phyloP scores from a whole-genome alignment of 2,888 invertebrate genomes.

The Leucozona laternaria region DNA sequence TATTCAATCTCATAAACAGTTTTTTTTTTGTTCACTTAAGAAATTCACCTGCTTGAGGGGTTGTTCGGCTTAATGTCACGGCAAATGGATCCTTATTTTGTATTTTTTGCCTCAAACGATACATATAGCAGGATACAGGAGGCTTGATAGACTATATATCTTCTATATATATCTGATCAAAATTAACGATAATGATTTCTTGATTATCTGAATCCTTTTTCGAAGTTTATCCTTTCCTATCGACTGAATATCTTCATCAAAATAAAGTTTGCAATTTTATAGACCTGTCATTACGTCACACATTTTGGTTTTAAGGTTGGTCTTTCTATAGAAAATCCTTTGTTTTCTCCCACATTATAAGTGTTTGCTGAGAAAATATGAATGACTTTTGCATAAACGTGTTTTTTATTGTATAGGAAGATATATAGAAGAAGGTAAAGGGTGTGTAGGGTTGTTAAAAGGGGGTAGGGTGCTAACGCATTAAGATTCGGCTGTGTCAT shows the following conservation, averaged over 20 bases:
- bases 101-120: neutral
- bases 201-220: constrained; percentile 66
- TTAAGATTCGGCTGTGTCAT: constrained; percentile 69
- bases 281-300: constrained; percentile 61
- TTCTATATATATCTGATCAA: constrained; percentile 26
- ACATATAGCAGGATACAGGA: neutral
- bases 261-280: constrained; percentile 57
- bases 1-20: no score
- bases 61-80: constrained; percentile 16
- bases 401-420: neutral
- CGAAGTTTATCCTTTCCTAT: constrained; percentile 45
- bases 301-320: constrained; percentile 36
- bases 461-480: constrained; percentile 57
- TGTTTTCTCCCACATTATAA: neutral
- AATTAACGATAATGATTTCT: constrained; percentile 71
- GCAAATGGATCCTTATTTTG: neutral
- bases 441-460: constrained; percentile 45
- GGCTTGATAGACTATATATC: neutral
- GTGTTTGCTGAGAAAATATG: neutral
- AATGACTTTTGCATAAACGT: neutral
- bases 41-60: constrained; percentile 16
- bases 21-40: neutral
- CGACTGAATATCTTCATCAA: constrained; percentile 57
- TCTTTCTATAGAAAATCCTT: neutral
- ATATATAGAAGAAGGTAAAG: no score